These are phyloP conservation scores for Falco cherrug DNA, from an alignment of 2,797 vertebrate genomes.

Conservation along the genomic window DNA sequence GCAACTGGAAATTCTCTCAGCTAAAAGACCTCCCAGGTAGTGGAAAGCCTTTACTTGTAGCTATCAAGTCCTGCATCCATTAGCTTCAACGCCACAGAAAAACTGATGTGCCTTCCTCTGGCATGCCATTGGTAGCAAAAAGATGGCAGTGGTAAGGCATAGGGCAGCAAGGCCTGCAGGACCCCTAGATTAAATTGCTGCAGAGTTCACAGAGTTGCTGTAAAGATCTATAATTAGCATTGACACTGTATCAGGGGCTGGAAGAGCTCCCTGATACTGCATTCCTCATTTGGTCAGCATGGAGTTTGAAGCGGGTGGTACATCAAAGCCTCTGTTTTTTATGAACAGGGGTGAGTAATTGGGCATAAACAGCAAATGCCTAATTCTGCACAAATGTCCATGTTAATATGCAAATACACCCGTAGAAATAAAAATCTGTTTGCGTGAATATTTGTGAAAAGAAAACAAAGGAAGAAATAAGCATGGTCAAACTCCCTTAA, in stretches of 20 bases:
- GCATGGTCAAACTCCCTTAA: background rate
- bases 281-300: background rate
- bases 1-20: background rate
- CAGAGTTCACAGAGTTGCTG: slow-evolving; percentile 27
- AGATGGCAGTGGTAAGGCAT: background rate
- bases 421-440: background rate
- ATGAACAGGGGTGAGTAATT: background rate
- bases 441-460: slow-evolving; percentile 6
- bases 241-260: background rate
- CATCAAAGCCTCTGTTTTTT: background rate
- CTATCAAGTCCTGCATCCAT: background rate
- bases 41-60: background rate
- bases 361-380: background rate
- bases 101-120: background rate
- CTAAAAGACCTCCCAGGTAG: background rate
- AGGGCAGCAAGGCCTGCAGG: background rate
- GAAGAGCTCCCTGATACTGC: background rate
- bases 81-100: background rate
- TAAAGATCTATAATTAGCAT: slow-evolving; percentile 29
- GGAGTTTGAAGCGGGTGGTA: background rate
- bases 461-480: slow-evolving; percentile 22
- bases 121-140: background rate
- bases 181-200: slow-evolving; percentile 15
- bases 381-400: background rate
- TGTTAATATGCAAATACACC: background rate